Evolutionary conservation across 1,140 invertebrate genomes (phyloP).

Genomic region (Thaumetopoea pityocampa): DNA sequence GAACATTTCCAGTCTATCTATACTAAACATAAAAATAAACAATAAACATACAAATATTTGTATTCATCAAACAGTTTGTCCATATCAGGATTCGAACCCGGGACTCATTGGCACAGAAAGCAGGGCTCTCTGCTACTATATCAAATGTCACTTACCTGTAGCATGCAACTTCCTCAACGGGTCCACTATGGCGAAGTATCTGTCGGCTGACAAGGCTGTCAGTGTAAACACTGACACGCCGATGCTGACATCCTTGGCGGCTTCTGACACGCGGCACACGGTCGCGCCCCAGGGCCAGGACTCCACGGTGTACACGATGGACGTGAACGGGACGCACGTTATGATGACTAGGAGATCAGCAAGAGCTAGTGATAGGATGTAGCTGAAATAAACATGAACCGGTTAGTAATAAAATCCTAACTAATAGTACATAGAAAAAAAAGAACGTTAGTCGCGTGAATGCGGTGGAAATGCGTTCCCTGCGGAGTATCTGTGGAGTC

Average conservation of each 20-base stretch:
- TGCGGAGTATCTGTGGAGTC: no score
- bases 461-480: no score
- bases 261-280: slow-evolving; percentile 92
- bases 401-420: no score
- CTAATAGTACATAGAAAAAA: no score
- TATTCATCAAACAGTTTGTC: no score
- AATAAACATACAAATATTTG: no score
- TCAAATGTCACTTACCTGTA: slow-evolving; percentile 39
- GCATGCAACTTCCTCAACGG: slow-evolving; percentile 85
- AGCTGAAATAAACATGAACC: slow-evolving; percentile 76
- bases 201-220: slow-evolving; percentile 91
- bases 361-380: slow-evolving; percentile 84
- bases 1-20: no score
- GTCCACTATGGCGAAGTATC: slow-evolving; percentile 93
- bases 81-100: no score
- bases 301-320: slow-evolving; percentile 89
- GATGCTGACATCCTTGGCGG: slow-evolving; percentile 93
- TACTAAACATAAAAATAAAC: no score
- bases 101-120: no score
- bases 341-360: slow-evolving; percentile 88
- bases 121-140: no score
- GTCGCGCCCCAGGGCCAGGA: slow-evolving; percentile 91
- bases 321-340: slow-evolving; percentile 92
- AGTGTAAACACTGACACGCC: slow-evolving; percentile 96
- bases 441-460: no score